phyloP scores from a whole-genome alignment of 2,888 invertebrate species.

The Drosophila subquinaria region DNA sequence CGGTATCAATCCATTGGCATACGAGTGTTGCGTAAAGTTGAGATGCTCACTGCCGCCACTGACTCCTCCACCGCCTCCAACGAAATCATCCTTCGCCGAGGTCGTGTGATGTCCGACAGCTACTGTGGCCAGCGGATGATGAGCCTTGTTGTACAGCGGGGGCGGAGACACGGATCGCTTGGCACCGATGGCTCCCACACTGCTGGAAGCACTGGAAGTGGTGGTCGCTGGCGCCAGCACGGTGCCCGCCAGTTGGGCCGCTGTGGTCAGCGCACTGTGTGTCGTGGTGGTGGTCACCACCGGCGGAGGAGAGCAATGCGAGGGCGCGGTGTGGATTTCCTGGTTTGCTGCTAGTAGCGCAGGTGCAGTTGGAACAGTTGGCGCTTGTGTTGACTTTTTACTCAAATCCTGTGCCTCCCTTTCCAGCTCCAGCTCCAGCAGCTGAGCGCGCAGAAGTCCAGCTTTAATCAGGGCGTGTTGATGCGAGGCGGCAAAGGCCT shows the following conservation, averaged over 20 bases:
- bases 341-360: constrained; percentile 19
- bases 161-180: constrained; percentile 83
- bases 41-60: constrained; percentile 69
- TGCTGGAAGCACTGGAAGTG: constrained; percentile 57
- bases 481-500: constrained; percentile 60
- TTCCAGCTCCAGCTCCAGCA: constrained; percentile 74
- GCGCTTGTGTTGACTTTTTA: constrained; percentile 64
- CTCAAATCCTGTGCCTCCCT: constrained; percentile 82
- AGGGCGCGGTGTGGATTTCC: constrained; percentile 22
- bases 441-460: constrained; percentile 62
- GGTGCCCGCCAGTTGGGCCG: constrained; percentile 57
- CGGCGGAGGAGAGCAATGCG: constrained; percentile 66
- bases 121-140: constrained; percentile 78
- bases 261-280: constrained; percentile 45
- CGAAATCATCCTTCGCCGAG: constrained; percentile 77
- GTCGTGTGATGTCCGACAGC: constrained; percentile 59
- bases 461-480: constrained; percentile 70
- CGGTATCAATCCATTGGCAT: constrained; percentile 83
- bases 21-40: constrained; percentile 82
- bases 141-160: constrained; percentile 82
- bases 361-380: constrained; percentile 15
- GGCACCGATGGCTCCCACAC: constrained; percentile 45
- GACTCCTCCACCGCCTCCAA: not conserved
- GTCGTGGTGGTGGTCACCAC: constrained; percentile 63
- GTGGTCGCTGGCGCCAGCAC: constrained; percentile 66